Conservation (phyloP, 2,888 invertebrate genomes). For the Drosophila mettleri region DNA sequence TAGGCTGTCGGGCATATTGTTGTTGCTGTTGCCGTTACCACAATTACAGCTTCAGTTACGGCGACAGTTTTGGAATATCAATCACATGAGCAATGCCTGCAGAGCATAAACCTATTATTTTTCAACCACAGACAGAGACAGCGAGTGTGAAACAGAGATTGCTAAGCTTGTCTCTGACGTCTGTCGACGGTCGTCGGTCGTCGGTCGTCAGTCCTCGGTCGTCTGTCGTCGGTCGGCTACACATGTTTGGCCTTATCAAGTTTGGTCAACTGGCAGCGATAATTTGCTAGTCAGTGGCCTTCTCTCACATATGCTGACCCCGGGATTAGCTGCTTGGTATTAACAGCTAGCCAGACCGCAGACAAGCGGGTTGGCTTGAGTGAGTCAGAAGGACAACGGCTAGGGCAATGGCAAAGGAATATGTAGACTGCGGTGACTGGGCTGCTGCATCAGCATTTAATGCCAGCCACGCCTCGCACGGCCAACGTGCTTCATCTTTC, state of each 20-base stretch:
- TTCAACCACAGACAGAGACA: slow-evolving; percentile 42
- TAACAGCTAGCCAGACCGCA: slow-evolving; percentile 56
- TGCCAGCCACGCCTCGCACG: slow-evolving; percentile 30
- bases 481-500: background rate
- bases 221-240: slow-evolving; percentile 24
- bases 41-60: slow-evolving; percentile 48
- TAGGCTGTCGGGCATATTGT: slow-evolving; percentile 35
- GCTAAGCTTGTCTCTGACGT: too few species aligned
- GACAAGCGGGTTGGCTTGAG: slow-evolving; percentile 1
- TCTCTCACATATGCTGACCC: slow-evolving; percentile 41
- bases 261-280: slow-evolving; percentile 62
- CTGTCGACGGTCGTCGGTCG: slow-evolving; percentile 9
- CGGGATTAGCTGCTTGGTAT: slow-evolving; percentile 51
- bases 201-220: too few species aligned
- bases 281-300: slow-evolving; percentile 57
- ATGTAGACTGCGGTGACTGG: background rate
- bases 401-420: background rate
- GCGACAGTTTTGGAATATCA: slow-evolving; percentile 71
- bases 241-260: slow-evolving; percentile 57
- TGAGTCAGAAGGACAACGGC: background rate
- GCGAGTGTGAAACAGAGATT: background rate
- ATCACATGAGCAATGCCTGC: slow-evolving; percentile 64
- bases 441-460: slow-evolving; percentile 40
- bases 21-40: slow-evolving; percentile 20
- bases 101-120: slow-evolving; percentile 71